phyloP scores from a whole-genome alignment of 1,140 invertebrate species.

The Ostrea denselamellosa region DNA sequence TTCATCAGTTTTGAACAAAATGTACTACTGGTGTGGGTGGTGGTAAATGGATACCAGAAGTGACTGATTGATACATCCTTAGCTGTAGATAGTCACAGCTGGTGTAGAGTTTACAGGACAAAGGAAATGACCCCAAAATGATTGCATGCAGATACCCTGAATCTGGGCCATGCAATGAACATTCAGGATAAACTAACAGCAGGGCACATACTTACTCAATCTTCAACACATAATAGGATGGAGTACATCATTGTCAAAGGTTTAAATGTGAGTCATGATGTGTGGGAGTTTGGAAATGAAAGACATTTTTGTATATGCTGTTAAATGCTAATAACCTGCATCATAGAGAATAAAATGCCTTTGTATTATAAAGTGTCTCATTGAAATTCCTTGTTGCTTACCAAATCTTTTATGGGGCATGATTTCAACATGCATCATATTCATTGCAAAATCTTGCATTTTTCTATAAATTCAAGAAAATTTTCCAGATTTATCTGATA shows the following conservation, averaged over 20 bases:
- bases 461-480: background rate
- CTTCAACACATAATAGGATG: background rate
- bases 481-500: no score
- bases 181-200: background rate
- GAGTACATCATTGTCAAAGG: background rate
- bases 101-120: background rate
- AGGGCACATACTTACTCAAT: background rate
- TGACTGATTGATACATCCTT: no score
- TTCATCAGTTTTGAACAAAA: no score
- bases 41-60: no score
- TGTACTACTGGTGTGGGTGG: no score
- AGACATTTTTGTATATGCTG: background rate
- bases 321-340: background rate
- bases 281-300: conserved; percentile 21
- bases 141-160: background rate
- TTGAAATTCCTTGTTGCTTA: no score
- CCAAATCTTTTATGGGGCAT: no score
- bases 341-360: background rate
- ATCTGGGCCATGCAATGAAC: background rate
- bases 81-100: no score
- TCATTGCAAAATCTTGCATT: background rate
- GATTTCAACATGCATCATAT: background rate
- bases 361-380: background rate
- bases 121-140: background rate
- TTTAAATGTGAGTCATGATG: background rate